Base-by-base conservation (phyloP, 2,113 vertebrate genomes). In the Trematocara macrostoma region DNA sequence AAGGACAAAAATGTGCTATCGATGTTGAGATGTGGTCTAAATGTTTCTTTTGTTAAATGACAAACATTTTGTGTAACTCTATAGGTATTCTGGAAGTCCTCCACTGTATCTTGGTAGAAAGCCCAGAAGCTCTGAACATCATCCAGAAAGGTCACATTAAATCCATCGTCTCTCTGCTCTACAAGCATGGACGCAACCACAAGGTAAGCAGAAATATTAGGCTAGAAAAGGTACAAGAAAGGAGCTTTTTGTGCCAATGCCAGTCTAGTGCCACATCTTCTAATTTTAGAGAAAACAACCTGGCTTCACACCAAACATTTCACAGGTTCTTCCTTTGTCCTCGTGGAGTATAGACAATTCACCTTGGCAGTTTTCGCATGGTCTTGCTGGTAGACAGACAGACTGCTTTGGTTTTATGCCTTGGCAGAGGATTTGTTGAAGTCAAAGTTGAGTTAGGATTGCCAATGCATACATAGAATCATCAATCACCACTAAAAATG, bases 161-260 rank as follows among this genome's bases (percentile, higher is more conserved):
- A 92, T 98, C 98, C 61, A 97, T 99, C 85, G 98, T 99, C 94
- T 99, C 98, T 86, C 86, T 99, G 85, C 92, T 99, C 93, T 98
- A 99, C 94, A 99, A 99, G 81, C 97, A 99, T 0, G 98, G 98
- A 45, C 97, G 98, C 53, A 99, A 99, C 94, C 97, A 98, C 93
- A 99, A 99, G 98, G 98, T 99, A 89, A 15, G 81, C n/a, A 12
- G 71, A 51, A 49, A 31, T 76, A 76, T 51, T 51, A 49, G 71
- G 1, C 45, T 2, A 49, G 45, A 49, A 34, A 76, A 76, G 15
- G 42, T 49, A 31, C 42, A 49, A 49, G 42, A 47, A 49, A 11
- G 6, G 69, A 76, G 45, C 26, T 34, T 34, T 34, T 31, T 49
- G 26, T n/a, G 71, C 71, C 10, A 31, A 31, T 18, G 71, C 6